Percentiles rank a stretch among this genome's conserved stretches.
Evolutionary conservation across 2,113 vertebrate species (phyloP).

Genomic region (Alethe diademata): DNA sequence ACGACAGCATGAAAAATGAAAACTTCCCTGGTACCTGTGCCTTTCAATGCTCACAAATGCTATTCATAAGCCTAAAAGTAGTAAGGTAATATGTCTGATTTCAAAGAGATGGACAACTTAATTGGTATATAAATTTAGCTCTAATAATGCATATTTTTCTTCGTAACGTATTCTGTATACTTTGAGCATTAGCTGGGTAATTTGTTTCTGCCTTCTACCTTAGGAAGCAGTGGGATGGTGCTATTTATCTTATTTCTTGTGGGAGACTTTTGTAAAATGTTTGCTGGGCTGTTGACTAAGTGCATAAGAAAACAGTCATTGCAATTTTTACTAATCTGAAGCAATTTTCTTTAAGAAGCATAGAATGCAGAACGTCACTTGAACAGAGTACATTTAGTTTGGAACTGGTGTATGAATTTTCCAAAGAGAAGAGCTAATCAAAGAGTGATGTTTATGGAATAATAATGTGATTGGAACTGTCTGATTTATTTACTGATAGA

Average conservation of each 20-base stretch:
- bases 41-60: not conserved
- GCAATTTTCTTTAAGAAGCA: constrained; percentile 6
- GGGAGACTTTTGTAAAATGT: not conserved
- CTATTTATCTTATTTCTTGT: constrained; percentile 38
- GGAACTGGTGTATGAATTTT: not conserved
- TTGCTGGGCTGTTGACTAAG: not conserved
- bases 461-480: not conserved
- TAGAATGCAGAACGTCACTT: not conserved
- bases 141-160: constrained; percentile 20
- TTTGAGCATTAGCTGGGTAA: constrained; percentile 2
- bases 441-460: not conserved
- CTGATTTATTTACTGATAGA: constrained; percentile 23
- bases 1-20: not conserved
- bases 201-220: constrained; percentile 30
- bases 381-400: constrained; percentile 5
- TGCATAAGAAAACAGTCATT: not conserved
- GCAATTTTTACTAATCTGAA: constrained; percentile 32
- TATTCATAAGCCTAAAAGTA: not conserved
- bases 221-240: not conserved
- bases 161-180: not conserved
- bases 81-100: constrained; percentile 39
- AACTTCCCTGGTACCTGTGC: not conserved
- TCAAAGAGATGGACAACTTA: constrained; percentile 47
- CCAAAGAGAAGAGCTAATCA: constrained; percentile 53
- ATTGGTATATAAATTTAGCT: constrained; percentile 43